phyloP scores from a whole-genome alignment of 2,113 vertebrate species.

The Stercorarius parasiticus region DNA sequence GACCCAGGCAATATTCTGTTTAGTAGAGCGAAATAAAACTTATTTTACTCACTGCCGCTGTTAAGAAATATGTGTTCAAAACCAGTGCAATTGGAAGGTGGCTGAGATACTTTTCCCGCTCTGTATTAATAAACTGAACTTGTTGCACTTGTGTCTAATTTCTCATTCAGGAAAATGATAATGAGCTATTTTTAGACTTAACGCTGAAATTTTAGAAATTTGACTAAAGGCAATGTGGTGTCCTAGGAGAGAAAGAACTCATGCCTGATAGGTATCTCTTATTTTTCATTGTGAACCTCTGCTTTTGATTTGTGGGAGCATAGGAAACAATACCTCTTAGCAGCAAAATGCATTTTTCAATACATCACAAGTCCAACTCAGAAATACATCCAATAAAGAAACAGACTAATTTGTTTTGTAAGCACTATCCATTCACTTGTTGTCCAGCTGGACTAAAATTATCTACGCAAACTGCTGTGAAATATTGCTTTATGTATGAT shows the following conservation, averaged over 20 bases:
- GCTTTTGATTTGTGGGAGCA: background rate
- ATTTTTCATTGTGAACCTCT: background rate
- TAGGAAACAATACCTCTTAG: background rate
- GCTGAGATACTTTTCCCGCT: conserved; percentile 18
- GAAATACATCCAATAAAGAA: conserved; percentile 39
- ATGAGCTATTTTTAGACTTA: background rate
- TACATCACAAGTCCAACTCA: background rate
- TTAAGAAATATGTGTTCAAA: conserved; percentile 1
- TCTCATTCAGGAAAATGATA: background rate
- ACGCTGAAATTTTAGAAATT: background rate
- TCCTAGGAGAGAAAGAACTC: background rate
- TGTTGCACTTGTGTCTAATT: conserved; percentile 67
- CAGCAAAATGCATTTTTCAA: conserved; percentile 40
- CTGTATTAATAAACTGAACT: conserved; percentile 49
- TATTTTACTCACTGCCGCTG: background rate
- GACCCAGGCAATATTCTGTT: conserved; percentile 64
- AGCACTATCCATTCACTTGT: conserved; percentile 19
- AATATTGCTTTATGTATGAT: conserved; percentile 21
- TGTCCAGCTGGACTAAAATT: conserved; percentile 45
- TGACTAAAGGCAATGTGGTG: background rate
- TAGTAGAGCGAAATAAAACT: conserved; percentile 61
- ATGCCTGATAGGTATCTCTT: background rate
- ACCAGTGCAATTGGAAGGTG: background rate
- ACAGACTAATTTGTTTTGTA: conserved; percentile 35
- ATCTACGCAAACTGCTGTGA: conserved; percentile 23